Percentiles rank a stretch among this genome's conserved stretches.
These are phyloP conservation scores for Eudyptes chrysolophus DNA, from an alignment of 2,113 vertebrate genomes.

Conservation along the genomic window DNA sequence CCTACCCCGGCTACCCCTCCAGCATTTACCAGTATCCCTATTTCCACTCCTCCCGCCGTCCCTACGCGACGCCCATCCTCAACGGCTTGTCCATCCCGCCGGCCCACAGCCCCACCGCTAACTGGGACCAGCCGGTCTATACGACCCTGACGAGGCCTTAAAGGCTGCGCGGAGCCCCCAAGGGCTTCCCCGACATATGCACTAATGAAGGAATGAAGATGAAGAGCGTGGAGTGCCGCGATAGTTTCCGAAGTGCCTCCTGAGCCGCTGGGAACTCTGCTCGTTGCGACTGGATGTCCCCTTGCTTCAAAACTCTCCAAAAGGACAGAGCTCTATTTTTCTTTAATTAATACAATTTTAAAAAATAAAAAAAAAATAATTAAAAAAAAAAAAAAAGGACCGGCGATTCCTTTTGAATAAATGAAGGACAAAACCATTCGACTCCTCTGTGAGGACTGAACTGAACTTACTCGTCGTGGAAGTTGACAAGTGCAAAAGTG, in stretches of 20 bases:
- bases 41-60: conserved; percentile 91
- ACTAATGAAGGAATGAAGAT: conserved; percentile 74
- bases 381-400: neutral
- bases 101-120: conserved; percentile 87
- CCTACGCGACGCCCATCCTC: conserved; percentile 89
- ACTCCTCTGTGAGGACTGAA: conserved; percentile 80
- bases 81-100: conserved; percentile 90
- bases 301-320: conserved; percentile 15
- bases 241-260: conserved; percentile 87
- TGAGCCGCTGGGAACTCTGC: conserved; percentile 68
- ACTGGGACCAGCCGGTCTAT: conserved; percentile 97
- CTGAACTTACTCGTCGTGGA: neutral
- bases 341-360: neutral
- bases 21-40: conserved; percentile 94
- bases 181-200: conserved; percentile 63
- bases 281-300: neutral
- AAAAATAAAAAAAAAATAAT: neutral
- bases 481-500: neutral
- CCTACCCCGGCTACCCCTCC: conserved; percentile 90
- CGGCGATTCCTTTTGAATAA: neutral
- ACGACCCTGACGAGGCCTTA: conserved; percentile 93
- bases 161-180: neutral
- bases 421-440: conserved; percentile 66
- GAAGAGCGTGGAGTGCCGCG: conserved; percentile 1
- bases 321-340: conserved; percentile 38